phyloP scores from a whole-genome alignment of 2,888 invertebrate species.

The Julus scanicus region DNA sequence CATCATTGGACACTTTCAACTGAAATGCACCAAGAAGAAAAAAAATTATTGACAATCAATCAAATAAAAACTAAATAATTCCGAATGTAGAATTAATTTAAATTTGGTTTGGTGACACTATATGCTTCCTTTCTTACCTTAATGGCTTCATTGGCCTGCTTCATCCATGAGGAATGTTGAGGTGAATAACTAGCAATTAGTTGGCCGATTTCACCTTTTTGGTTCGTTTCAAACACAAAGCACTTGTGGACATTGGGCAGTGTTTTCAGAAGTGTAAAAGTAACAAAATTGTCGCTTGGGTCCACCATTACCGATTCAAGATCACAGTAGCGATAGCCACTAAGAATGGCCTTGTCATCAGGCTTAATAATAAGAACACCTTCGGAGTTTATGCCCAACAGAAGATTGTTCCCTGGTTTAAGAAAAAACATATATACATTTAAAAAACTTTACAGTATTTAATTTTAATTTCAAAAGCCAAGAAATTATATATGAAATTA shows the following conservation, averaged over 20 bases:
- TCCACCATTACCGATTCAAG: slow-evolving; percentile 91
- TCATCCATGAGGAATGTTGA: slow-evolving; percentile 74
- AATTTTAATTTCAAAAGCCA: not conserved
- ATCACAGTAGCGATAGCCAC: slow-evolving; percentile 89
- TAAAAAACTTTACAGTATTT: not conserved
- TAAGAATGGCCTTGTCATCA: slow-evolving; percentile 89
- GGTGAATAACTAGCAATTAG: slow-evolving; percentile 93
- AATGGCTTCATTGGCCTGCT: slow-evolving; percentile 62
- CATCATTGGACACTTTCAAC: slow-evolving; percentile 83
- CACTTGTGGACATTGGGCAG: slow-evolving; percentile 79
- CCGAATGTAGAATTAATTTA: not conserved
- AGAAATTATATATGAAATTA: slow-evolving; percentile 61
- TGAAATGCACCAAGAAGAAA: slow-evolving; percentile 59
- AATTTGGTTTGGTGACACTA: not conserved
- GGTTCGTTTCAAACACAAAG: slow-evolving; percentile 90
- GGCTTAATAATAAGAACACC: slow-evolving; percentile 91
- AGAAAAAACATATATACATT: not conserved
- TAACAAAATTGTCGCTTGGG: slow-evolving; percentile 91
- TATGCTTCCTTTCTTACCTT: slow-evolving; percentile 51
- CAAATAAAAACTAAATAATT: not conserved
- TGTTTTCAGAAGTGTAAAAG: slow-evolving; percentile 81
- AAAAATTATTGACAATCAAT: not conserved
- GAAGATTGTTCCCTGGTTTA: slow-evolving; percentile 68
- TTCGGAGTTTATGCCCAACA: slow-evolving; percentile 89
- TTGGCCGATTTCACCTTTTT: slow-evolving; percentile 91